Conservation (phyloP, 2,797 vertebrate genomes). For the Vultur gryphus region DNA sequence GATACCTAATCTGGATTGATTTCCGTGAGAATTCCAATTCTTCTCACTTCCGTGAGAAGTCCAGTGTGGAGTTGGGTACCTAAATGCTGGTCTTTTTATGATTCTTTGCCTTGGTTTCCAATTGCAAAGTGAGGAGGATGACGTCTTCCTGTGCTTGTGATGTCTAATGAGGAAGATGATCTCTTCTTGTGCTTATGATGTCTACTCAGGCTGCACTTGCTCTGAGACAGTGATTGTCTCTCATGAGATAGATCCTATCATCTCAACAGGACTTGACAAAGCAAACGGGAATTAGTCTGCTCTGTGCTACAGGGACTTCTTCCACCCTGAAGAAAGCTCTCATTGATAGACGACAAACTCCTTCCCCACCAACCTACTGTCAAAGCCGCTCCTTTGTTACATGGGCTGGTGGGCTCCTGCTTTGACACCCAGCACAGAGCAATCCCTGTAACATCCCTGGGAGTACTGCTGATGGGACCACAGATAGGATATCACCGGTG, state of each 20-base stretch:
- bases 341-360: neutral
- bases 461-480: neutral
- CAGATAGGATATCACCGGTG: neutral
- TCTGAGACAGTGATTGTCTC: neutral
- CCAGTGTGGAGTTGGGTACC: neutral
- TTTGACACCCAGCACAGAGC: neutral
- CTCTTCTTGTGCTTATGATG: too few relatives aligned
- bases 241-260: neutral
- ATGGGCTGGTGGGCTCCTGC: neutral
- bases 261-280: neutral
- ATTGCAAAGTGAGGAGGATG: neutral
- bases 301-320: neutral
- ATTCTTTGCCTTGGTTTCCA: neutral
- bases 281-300: neutral
- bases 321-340: neutral
- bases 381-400: neutral
- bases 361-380: neutral
- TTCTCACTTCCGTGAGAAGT: too few relatives aligned
- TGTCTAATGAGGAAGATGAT: neutral
- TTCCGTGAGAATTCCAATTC: neutral
- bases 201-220: neutral
- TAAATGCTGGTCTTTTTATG: neutral
- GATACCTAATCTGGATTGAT: neutral
- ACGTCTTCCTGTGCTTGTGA: neutral
- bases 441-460: neutral